Conservation (phyloP, 1,140 invertebrate genomes). For the Rhyacophila brunnea region DNA sequence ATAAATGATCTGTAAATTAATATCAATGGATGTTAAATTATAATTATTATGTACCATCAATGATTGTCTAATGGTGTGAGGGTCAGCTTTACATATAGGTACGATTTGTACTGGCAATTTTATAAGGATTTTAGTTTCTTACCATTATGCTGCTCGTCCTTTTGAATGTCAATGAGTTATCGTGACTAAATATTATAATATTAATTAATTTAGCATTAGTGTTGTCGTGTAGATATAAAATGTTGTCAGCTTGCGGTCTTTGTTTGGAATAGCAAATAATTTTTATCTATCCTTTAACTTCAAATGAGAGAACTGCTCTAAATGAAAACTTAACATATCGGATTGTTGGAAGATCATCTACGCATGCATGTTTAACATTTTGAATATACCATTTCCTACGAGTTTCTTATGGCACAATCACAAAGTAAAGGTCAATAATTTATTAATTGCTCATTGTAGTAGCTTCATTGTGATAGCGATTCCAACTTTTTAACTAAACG, state of each 20-base stretch:
- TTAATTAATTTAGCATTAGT: no score
- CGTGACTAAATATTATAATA: no score
- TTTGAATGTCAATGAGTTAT: no score
- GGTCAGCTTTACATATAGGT: no score
- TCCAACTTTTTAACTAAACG: neutral
- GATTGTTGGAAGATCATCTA: slow-evolving; percentile 6
- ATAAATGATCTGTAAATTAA: neutral
- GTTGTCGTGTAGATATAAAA: neutral
- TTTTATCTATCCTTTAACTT: slow-evolving; percentile 4
- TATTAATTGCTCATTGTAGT: neutral
- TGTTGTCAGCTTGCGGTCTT: slow-evolving; percentile 35
- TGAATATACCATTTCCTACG: slow-evolving; percentile 25
- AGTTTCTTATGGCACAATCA: slow-evolving; percentile 17
- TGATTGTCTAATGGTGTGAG: no score
- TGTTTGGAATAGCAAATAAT: neutral
- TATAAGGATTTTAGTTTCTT: no score
- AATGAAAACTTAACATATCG: slow-evolving; percentile 15
- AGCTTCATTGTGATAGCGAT: neutral
- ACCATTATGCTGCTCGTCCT: no score
- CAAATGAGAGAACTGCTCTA: slow-evolving; percentile 17
- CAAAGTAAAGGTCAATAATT: slow-evolving; percentile 19
- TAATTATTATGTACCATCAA: no score
- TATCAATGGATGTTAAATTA: no score
- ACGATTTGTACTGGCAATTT: no score
- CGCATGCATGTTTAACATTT: slow-evolving; percentile 23